Percentiles rank a stretch among this genome's conserved stretches.
These are phyloP conservation scores for Halocynthia roretzi DNA, from an alignment of 23 tunicate species.

Conservation along the genomic window DNA sequence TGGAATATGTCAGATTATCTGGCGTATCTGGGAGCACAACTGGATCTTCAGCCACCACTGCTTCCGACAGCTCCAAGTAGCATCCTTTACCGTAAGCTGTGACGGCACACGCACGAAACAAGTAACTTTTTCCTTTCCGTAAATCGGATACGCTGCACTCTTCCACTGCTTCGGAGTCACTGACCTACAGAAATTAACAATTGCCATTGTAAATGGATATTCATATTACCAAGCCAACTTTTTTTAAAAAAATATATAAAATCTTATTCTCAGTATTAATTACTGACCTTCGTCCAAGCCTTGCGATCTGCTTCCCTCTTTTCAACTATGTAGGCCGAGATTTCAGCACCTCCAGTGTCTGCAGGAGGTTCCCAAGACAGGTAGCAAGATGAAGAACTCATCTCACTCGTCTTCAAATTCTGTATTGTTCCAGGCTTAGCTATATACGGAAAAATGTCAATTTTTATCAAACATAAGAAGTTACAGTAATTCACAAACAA, in stretches of 20 bases:
- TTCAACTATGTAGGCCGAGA: constrained; percentile 68
- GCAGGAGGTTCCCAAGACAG: constrained; percentile 77
- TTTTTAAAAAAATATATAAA: neutral
- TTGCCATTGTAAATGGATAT: neutral
- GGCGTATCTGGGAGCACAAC: constrained; percentile 61
- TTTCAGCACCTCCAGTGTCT: constrained; percentile 75
- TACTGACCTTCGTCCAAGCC: constrained; percentile 73
- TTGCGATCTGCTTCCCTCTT: constrained; percentile 57
- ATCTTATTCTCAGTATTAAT: neutral
- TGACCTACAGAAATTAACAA: neutral
- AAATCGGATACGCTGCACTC: constrained; percentile 50
- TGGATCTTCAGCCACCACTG: constrained; percentile 64
- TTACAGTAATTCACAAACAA: neutral
- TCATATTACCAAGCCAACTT: neutral
- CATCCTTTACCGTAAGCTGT: constrained; percentile 81
- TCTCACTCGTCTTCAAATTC: constrained; percentile 16
- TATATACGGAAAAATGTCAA: neutral
- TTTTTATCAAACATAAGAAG: neutral
- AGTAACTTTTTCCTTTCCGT: constrained; percentile 73
- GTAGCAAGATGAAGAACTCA: constrained; percentile 40
- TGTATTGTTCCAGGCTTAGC: constrained; percentile 4
- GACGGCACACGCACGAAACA: constrained; percentile 70
- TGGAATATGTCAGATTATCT: constrained; percentile 45
- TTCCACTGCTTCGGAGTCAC: constrained; percentile 6
- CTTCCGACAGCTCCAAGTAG: constrained; percentile 45